Percentiles rank a stretch among this genome's conserved stretches.
phyloP scores from a whole-genome alignment of 2,113 vertebrate genomes.

The Periophthalmus modestus region DNA sequence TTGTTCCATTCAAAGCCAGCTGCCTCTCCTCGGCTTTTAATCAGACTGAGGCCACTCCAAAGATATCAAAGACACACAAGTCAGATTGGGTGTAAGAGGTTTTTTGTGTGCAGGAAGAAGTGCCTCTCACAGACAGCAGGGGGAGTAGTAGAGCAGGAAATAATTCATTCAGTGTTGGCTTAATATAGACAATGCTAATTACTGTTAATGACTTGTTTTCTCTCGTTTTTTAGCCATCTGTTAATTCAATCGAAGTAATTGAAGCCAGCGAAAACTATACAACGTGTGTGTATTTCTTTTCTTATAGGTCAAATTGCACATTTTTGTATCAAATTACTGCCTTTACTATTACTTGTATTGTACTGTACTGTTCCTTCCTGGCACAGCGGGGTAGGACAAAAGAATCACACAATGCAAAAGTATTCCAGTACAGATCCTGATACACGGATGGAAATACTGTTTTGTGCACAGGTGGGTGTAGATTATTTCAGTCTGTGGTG shows the following conservation, averaged over 20 bases:
- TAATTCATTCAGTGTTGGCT: not conserved
- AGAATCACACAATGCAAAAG: no score
- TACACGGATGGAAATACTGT: no score
- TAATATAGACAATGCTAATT: not conserved
- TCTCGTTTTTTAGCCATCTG: not conserved
- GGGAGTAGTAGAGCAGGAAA: not conserved
- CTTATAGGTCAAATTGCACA: no score
- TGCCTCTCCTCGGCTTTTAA: conserved; percentile 43
- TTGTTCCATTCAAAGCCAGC: conserved; percentile 52
- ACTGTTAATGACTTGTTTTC: not conserved
- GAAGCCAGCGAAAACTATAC: not conserved
- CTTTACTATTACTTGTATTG: no score
- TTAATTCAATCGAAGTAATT: not conserved
- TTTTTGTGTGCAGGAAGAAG: not conserved
- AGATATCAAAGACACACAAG: not conserved
- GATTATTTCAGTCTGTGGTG: no score
- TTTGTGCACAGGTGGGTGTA: no score
- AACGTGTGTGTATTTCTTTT: no score
- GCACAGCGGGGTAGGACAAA: no score
- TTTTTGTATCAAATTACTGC: no score
- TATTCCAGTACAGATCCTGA: no score
- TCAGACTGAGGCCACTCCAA: conserved; percentile 36
- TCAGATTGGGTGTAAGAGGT: conserved; percentile 5
- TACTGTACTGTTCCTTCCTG: no score
- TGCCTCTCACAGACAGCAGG: not conserved